Base-by-base conservation (phyloP, 2,113 vertebrate species). In the Oreotrochilus melanogaster region DNA sequence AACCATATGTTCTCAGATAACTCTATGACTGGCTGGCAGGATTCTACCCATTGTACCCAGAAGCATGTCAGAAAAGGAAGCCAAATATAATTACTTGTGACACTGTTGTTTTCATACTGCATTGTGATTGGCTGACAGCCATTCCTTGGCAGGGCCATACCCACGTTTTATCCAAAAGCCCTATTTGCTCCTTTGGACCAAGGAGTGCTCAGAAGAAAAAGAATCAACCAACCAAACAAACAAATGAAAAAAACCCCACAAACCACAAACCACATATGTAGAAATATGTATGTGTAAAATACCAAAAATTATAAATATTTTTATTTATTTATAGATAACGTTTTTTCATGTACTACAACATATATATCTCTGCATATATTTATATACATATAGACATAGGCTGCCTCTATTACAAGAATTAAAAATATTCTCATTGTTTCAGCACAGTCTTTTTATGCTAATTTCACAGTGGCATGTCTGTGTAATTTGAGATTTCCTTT, bases 401-500 rank as follows among this genome's bases (percentile, higher is more conserved):
- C 12, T 37, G 27, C 0, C 0, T 56, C 25, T 39, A 45, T 57
- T 60, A 23, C 80, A 86, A 76, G 4, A 84, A 64, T 31, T 17
- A 21, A 73, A 86, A 69, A 67, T 33, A 33, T 2, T 72, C 73
- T 72, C 4, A 72, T 13, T 85, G 15, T 18, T 95, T 80, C n/a
- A 56, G 33, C 25, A 70, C 51, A 50, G 24, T 17, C 12, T 65
- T 87, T 89, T 82, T 51, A 50, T 81, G 30, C 11, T 7, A 54
- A 61, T 89, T 72, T 91, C 43, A 66, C 21, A 35, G 33, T 39
- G 19, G 18, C 10, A 66, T 39, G 9, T 58, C 50, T 1, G 1
- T 69, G 24, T 73, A 89, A 91, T 87, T 54, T 79, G 31, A 82
- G 58, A 82, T 91, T 95, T 91, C n/a, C 24, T 91, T 79, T 66